phyloP scores from a whole-genome alignment of 2,888 invertebrate species.

The Habrosyne pyritoides region DNA sequence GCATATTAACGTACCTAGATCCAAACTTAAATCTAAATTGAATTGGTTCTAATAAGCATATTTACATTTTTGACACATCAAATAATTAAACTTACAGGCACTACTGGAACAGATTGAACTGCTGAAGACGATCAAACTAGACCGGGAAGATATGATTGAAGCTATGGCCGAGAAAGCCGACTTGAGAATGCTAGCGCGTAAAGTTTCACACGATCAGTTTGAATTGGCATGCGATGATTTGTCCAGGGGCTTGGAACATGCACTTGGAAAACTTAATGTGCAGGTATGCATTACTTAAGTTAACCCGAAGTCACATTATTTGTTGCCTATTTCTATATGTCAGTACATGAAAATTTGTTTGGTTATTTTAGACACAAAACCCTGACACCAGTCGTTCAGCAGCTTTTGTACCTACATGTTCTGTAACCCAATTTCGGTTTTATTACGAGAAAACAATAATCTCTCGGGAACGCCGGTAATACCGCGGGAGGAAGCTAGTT shows the following conservation, averaged over 20 bases:
- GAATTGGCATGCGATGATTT: constrained; percentile 87
- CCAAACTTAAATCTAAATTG: neutral
- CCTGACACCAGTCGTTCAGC: too few species aligned
- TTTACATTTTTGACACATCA: too few species aligned
- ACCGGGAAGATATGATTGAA: constrained; percentile 88
- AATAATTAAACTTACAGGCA: constrained; percentile 58
- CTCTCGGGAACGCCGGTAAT: too few species aligned
- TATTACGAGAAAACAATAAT: too few species aligned
- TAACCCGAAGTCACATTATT: too few species aligned
- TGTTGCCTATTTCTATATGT: too few species aligned
- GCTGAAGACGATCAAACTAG: constrained; percentile 86
- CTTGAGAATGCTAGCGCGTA: constrained; percentile 86
- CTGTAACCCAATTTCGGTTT: too few species aligned
- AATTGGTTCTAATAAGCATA: too few species aligned
- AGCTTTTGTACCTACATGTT: too few species aligned
- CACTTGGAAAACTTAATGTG: constrained; percentile 83
- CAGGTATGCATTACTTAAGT: constrained; percentile 67
- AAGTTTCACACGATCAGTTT: constrained; percentile 89
- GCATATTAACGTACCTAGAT: constrained; percentile 75
- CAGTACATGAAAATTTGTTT: too few species aligned
- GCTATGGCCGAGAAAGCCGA: constrained; percentile 90
- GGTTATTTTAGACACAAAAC: too few species aligned
- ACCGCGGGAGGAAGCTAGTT: too few species aligned
- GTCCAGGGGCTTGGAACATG: constrained; percentile 85
- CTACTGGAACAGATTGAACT: constrained; percentile 86